phyloP scores from a whole-genome alignment of 2,113 vertebrate species.

The Calypte anna region DNA sequence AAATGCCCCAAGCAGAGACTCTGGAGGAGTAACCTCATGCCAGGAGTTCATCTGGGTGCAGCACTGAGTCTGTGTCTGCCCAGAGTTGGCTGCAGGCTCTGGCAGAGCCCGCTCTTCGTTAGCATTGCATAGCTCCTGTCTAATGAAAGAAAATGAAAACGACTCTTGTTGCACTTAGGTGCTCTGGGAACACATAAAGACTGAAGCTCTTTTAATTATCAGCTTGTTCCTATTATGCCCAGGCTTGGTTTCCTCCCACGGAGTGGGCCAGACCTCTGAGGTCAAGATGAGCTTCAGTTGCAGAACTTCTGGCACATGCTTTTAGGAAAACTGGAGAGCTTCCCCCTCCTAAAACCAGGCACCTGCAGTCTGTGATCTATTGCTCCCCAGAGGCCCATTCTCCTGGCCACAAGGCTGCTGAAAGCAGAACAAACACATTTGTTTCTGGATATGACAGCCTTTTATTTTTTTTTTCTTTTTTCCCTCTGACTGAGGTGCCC shows the following conservation, averaged over 20 bases:
- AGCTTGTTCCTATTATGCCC: neutral
- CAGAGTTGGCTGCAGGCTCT: neutral
- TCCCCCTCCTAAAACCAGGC: slow-evolving; percentile 61
- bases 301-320: slow-evolving; percentile 30
- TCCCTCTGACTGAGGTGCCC: neutral
- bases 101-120: neutral
- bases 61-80: neutral
- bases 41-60: neutral
- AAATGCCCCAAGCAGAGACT: neutral
- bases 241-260: slow-evolving; percentile 23
- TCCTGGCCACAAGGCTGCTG: slow-evolving; percentile 28
- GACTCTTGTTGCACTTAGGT: neutral
- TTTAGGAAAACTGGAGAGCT: slow-evolving; percentile 56
- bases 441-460: slow-evolving; percentile 36
- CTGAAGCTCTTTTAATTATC: neutral
- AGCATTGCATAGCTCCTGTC: neutral
- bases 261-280: neutral
- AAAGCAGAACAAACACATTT: slow-evolving; percentile 69
- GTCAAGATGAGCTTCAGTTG: slow-evolving; percentile 63
- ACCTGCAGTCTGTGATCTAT: slow-evolving; percentile 63
- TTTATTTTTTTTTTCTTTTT: slow-evolving; percentile 32
- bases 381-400: slow-evolving; percentile 46
- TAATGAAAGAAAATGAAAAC: slow-evolving; percentile 33
- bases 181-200: slow-evolving; percentile 28
- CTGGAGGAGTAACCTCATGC: neutral